Percentiles rank a stretch among this genome's conserved stretches.
phyloP scores from a whole-genome alignment of 2,113 vertebrate species.

The Empidonax traillii region DNA sequence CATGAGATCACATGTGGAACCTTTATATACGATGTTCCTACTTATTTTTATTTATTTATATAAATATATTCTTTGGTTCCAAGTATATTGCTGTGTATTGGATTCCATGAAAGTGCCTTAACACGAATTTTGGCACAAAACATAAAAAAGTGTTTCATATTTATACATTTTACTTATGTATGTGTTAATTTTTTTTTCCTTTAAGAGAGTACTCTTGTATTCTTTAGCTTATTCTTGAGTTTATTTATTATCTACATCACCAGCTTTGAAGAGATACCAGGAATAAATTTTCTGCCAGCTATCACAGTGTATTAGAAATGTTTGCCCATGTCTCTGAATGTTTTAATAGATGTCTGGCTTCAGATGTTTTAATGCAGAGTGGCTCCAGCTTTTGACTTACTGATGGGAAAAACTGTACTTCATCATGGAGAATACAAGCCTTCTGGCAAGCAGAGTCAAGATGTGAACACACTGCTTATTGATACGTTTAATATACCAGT shows the following conservation, averaged over 20 bases:
- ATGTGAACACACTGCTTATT: background rate
- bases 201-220: background rate
- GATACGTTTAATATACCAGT: constrained; percentile 11
- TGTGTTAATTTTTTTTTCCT: background rate
- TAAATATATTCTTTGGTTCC: background rate
- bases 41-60: background rate
- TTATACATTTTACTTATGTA: background rate
- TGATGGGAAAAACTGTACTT: background rate
- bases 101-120: background rate
- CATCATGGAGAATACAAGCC: background rate
- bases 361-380: constrained; percentile 1
- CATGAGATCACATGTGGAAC: background rate
- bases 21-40: background rate
- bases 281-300: background rate
- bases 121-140: background rate
- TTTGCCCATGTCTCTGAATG: background rate
- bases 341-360: background rate
- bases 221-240: background rate
- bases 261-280: background rate
- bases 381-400: constrained; percentile 19
- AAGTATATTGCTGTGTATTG: background rate
- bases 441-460: background rate
- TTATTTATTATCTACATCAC: background rate
- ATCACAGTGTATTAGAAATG: background rate
- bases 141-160: background rate